Conservation (phyloP, 2,113 vertebrate genomes). For the Sebastes fasciatus region DNA sequence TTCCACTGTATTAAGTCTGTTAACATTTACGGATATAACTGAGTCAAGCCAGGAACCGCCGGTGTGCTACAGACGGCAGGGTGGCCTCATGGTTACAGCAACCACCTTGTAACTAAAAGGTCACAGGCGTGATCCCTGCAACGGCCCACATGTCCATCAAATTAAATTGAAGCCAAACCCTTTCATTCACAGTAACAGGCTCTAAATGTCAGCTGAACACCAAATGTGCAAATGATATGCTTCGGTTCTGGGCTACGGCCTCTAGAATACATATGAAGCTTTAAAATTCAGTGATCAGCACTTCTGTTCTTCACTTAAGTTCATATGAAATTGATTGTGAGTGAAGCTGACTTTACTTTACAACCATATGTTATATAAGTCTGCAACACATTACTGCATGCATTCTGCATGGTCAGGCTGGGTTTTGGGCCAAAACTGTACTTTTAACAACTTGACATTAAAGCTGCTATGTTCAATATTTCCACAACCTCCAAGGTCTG, state of each 20-base stretch:
- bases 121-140: slow-evolving; percentile 51
- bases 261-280: slow-evolving; percentile 3
- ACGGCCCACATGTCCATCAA: slow-evolving; percentile 55
- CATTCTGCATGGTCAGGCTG: neutral
- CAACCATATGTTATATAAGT: neutral
- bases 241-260: neutral
- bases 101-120: slow-evolving; percentile 69
- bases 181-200: slow-evolving; percentile 23
- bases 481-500: neutral
- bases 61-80: slow-evolving; percentile 43
- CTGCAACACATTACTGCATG: neutral
- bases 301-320: slow-evolving; percentile 2
- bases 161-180: slow-evolving; percentile 37
- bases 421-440: neutral
- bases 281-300: slow-evolving; percentile 13
- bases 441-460: neutral
- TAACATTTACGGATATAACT: slow-evolving; percentile 64
- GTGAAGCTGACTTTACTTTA: slow-evolving; percentile 3
- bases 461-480: neutral
- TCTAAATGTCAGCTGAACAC: slow-evolving; percentile 32
- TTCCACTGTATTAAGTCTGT: slow-evolving; percentile 63
- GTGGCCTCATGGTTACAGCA: slow-evolving; percentile 66
- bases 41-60: slow-evolving; percentile 50
- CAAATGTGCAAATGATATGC: slow-evolving; percentile 39
- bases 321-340: slow-evolving; percentile 4